Evolutionary conservation across 2,888 invertebrate species (phyloP).

Genomic region (Tachystola acroxantha): DNA sequence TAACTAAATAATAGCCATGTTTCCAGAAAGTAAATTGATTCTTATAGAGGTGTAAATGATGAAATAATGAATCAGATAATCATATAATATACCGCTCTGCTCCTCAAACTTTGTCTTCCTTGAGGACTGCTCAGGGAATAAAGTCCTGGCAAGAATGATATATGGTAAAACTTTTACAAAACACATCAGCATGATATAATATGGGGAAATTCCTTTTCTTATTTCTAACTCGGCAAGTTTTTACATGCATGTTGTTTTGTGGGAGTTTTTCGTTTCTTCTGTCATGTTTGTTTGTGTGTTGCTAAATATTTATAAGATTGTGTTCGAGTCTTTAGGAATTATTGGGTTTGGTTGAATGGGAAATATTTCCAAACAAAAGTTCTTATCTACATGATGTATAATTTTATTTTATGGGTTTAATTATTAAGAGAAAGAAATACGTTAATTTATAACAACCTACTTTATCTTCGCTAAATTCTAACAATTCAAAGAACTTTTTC

Average conservation of each 20-base stretch:
- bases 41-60: too few relatives aligned
- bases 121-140: slow-evolving; percentile 7
- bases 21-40: too few relatives aligned
- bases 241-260: slow-evolving; percentile 22
- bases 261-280: slow-evolving; percentile 7
- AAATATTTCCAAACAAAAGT: too few relatives aligned
- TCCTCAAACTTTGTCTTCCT: slow-evolving; percentile 1
- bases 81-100: neutral
- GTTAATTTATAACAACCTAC: too few relatives aligned
- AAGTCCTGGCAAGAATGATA: slow-evolving; percentile 30
- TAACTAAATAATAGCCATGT: too few relatives aligned
- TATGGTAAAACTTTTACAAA: slow-evolving; percentile 41
- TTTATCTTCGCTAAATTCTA: too few relatives aligned
- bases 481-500: too few relatives aligned
- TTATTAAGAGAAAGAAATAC: too few relatives aligned
- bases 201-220: slow-evolving; percentile 18
- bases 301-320: slow-evolving; percentile 18
- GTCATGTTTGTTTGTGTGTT: slow-evolving; percentile 5
- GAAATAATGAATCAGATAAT: slow-evolving; percentile 3
- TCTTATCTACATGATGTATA: too few relatives aligned
- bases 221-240: slow-evolving; percentile 12
- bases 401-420: too few relatives aligned
- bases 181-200: slow-evolving; percentile 35
- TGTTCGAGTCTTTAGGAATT: slow-evolving; percentile 3
- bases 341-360: neutral